phyloP scores from a whole-genome alignment of 2,888 invertebrate species.

The Lymantria monacha region DNA sequence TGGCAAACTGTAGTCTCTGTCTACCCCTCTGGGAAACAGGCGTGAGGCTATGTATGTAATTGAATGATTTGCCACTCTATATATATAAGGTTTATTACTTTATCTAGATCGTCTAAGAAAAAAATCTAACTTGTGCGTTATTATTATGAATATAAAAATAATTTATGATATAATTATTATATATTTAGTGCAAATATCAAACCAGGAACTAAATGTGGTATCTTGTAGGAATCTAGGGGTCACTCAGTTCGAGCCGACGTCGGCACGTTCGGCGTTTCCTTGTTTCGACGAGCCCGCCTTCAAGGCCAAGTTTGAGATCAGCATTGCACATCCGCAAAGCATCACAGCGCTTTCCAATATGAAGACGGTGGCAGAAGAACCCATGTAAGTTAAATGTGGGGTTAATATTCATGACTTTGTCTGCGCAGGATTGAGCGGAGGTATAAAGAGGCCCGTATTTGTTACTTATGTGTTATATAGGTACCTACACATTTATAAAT shows the following conservation, averaged over 20 bases:
- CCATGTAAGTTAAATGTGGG: constrained; percentile 70
- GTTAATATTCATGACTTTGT: neutral
- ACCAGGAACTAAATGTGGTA: constrained; percentile 10
- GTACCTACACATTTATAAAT: no score
- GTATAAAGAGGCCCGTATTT: no score
- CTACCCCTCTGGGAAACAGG: no score
- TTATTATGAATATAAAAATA: no score
- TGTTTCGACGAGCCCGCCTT: constrained; percentile 90
- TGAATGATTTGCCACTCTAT: no score
- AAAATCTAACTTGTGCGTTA: no score
- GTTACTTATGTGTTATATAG: no score
- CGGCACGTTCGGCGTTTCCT: constrained; percentile 86
- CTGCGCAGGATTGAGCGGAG: neutral
- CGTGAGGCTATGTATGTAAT: no score
- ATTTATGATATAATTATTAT: no score
- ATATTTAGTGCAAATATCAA: neutral
- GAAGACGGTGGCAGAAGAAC: constrained; percentile 81
- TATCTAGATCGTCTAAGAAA: no score
- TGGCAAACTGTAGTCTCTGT: no score
- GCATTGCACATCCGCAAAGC: constrained; percentile 84
- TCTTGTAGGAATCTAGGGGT: constrained; percentile 81
- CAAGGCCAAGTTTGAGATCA: constrained; percentile 89
- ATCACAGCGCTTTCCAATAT: constrained; percentile 87
- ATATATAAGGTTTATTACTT: no score
- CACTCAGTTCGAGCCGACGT: constrained; percentile 86